Evolutionary conservation across 1,140 invertebrate genomes (phyloP), one percentile per base, ranked within the genome.

Genomic region (Brachionus manjavacas): DNA sequence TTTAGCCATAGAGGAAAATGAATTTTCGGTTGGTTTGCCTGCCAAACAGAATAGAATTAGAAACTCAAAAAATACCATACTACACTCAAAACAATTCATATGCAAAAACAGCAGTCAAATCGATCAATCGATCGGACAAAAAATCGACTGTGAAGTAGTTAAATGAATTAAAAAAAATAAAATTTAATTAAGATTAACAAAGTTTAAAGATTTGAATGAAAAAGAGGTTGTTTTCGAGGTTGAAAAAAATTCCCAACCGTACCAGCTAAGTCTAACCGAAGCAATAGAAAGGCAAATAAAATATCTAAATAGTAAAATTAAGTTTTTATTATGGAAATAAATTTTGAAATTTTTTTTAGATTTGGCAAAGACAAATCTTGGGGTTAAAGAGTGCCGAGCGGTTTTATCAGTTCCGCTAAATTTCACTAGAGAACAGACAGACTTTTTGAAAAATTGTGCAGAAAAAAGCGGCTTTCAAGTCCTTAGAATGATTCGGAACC

Each of bases 151-250:
- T 16, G 41, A 68, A 23, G 60, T 70, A 39, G 25, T 43, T 16
- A 11, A 9, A 28, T 11, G 28, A 23, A 25, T 31, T 52, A 16
- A 52, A 52, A 52, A 41, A n/a, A 78, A 78, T 6, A 4, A 49
- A 78, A 28, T n/a, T 25, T 14, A 55, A 16, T 14, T 46, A 25
- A 46, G 28, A 25, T 46, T 8, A 23, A 43, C 46, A 14, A 12
- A 83, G 60, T 52, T 72, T n/a, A 83, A 52, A 46, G 81, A 70
- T 41, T 43, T 64, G 16, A 68, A 64, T 68, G 79, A 81, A 64
- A 81, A 31, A 60, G 64, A 81, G 35, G 25, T 64, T 12, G 25
- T 55, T 46, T 60, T 81, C 25, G 6, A 60, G 35, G 52, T 81
- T 9, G 79, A 81, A 81, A 81, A 81, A 46, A 68, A 81, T 46